Evolutionary conservation across 2,797 vertebrate genomes (phyloP).

Genomic region (Spinus pinus): DNA sequence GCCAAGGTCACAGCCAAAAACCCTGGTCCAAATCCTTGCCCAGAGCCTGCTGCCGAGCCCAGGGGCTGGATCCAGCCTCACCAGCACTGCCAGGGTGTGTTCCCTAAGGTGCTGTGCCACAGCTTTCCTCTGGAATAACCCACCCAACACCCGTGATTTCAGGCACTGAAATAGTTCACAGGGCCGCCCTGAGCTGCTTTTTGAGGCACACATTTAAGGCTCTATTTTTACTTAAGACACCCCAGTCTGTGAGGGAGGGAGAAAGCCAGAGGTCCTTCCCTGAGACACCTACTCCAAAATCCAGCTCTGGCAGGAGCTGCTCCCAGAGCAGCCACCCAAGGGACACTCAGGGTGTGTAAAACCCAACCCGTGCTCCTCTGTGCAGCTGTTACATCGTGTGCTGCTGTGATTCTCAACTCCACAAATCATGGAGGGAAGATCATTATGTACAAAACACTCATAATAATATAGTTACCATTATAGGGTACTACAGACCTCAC

Average conservation of each 20-base stretch:
- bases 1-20: not conserved
- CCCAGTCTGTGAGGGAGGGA: not conserved
- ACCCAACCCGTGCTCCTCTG: not conserved
- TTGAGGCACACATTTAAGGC: not conserved
- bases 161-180: not conserved
- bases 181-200: accelerated
- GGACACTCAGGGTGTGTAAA: accelerated
- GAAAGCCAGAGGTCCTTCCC: not conserved
- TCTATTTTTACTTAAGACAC: not conserved
- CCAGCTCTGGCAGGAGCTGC: not conserved
- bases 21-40: not conserved
- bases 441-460: not conserved
- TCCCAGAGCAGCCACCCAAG: not conserved
- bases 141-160: not conserved
- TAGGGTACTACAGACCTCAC: not conserved
- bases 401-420: not conserved
- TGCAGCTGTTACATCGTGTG: not conserved
- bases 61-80: not conserved
- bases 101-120: not conserved
- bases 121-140: not conserved
- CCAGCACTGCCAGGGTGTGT: not conserved
- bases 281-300: not conserved
- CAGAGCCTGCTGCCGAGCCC: not conserved
- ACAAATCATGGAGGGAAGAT: not conserved
- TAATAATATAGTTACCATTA: not conserved